Conservation (phyloP, 1,140 invertebrate species). For the Micrasema minimum region DNA sequence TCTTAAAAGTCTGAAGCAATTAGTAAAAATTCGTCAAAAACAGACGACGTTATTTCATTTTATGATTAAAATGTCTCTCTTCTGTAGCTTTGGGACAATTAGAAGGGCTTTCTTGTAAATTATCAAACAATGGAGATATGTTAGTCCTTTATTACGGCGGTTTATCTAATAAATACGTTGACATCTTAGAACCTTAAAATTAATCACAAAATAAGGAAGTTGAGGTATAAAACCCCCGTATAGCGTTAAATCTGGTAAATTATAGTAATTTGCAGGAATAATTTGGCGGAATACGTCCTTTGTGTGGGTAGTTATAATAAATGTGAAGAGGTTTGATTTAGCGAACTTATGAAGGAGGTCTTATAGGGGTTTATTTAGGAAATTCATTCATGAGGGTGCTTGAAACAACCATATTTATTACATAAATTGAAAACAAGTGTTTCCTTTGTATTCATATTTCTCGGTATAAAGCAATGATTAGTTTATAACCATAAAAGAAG, state of each 20-base stretch:
- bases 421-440: neutral
- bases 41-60: too few relatives aligned
- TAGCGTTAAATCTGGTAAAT: neutral
- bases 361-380: neutral
- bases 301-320: neutral
- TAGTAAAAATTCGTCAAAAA: too few relatives aligned
- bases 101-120: too few relatives aligned
- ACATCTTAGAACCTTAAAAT: slow-evolving; percentile 7
- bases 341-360: neutral
- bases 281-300: slow-evolving; percentile 10
- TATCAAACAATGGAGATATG: too few relatives aligned
- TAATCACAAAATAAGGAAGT: slow-evolving; percentile 11
- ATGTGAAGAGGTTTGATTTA: slow-evolving; percentile 4
- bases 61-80: too few relatives aligned
- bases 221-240: neutral
- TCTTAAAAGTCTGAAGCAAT: too few relatives aligned
- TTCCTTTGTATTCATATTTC: too few relatives aligned
- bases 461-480: too few relatives aligned
- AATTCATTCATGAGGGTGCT: neutral
- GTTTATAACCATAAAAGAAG: too few relatives aligned
- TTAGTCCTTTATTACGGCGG: neutral
- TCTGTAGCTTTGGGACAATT: too few relatives aligned
- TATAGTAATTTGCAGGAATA: slow-evolving; percentile 8
- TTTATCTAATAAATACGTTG: slow-evolving; percentile 18
- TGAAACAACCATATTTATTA: neutral